Percentiles rank a stretch among this genome's conserved stretches.
Evolutionary conservation across 2,888 invertebrate species (phyloP).

Genomic region (Plagodis dolabraria): DNA sequence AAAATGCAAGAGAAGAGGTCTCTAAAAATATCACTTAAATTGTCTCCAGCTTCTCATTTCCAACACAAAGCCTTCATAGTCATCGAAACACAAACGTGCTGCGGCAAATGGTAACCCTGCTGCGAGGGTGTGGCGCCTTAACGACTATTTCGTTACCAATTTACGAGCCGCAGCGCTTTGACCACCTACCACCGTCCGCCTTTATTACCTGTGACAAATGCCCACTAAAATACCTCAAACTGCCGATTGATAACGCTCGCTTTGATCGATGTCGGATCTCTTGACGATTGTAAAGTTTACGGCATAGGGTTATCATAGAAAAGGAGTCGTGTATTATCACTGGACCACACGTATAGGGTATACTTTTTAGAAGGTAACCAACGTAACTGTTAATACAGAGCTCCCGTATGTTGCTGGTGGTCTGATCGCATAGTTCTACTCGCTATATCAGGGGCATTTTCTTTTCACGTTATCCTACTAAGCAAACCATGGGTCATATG

Average conservation of each 20-base stretch:
- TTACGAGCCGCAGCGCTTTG: slow-evolving; percentile 59
- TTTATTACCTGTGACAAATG: slow-evolving; percentile 52
- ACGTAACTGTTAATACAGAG: too few relatives aligned
- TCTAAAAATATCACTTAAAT: background rate
- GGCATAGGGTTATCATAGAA: background rate
- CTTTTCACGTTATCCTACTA: too few relatives aligned
- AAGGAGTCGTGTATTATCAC: slow-evolving; percentile 2
- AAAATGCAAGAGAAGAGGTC: too few relatives aligned
- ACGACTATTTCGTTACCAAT: slow-evolving; percentile 66
- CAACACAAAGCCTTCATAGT: slow-evolving; percentile 16
- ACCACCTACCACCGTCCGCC: slow-evolving; percentile 37
- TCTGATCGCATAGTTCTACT: too few relatives aligned
- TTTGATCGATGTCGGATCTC: slow-evolving; percentile 11
- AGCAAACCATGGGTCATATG: too few relatives aligned
- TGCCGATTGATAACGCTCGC: slow-evolving; percentile 22
- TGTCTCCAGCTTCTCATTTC: slow-evolving; percentile 7
- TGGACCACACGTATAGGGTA: slow-evolving; percentile 1
- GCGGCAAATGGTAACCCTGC: slow-evolving; percentile 44
- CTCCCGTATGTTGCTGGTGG: too few relatives aligned
- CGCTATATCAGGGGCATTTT: too few relatives aligned
- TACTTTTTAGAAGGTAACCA: background rate
- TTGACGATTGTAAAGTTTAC: slow-evolving; percentile 3
- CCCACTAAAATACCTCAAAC: slow-evolving; percentile 44
- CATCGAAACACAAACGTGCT: slow-evolving; percentile 25
- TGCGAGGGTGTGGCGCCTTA: slow-evolving; percentile 47